These are phyloP conservation scores for Allolobophora icterica DNA, from an alignment of 2,888 invertebrate species.

Conservation along the genomic window DNA sequence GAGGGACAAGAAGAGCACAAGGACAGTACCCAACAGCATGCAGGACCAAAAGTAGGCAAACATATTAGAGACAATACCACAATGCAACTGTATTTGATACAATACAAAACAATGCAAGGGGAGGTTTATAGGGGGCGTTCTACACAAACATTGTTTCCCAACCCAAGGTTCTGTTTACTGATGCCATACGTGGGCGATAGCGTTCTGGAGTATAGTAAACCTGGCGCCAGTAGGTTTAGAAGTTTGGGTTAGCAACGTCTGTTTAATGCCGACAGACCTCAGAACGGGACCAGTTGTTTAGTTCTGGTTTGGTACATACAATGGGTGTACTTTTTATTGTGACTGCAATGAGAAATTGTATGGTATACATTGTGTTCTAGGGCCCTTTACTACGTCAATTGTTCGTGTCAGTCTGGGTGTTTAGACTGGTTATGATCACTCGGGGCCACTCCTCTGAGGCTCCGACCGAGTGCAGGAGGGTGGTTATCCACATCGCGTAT, in stretches of 20 bases:
- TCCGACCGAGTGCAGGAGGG: too few species aligned
- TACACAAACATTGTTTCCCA: not conserved
- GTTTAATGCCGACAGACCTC: not conserved
- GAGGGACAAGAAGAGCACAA: not conserved
- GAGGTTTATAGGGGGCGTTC: not conserved
- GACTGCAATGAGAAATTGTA: not conserved
- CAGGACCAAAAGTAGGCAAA: slow-evolving; percentile 13
- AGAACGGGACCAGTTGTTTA: not conserved
- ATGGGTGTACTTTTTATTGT: not conserved
- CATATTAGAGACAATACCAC: not conserved
- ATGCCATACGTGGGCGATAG: not conserved
- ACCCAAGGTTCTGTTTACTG: not conserved
- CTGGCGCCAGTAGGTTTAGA: not conserved
- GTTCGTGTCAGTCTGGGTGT: too few species aligned
- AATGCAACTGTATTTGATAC: too few species aligned
- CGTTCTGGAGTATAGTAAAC: not conserved
- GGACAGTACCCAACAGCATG: not conserved
- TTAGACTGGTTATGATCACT: too few species aligned
- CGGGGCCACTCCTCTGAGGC: too few species aligned
- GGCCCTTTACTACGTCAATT: too few species aligned
- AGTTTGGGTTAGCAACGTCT: not conserved
- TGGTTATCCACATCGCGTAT: too few species aligned
- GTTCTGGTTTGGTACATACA: not conserved
- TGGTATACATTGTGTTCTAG: too few species aligned
- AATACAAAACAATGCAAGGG: not conserved